Conservation (phyloP, 2,797 vertebrate genomes). For the Halcyon leucocephala region DNA sequence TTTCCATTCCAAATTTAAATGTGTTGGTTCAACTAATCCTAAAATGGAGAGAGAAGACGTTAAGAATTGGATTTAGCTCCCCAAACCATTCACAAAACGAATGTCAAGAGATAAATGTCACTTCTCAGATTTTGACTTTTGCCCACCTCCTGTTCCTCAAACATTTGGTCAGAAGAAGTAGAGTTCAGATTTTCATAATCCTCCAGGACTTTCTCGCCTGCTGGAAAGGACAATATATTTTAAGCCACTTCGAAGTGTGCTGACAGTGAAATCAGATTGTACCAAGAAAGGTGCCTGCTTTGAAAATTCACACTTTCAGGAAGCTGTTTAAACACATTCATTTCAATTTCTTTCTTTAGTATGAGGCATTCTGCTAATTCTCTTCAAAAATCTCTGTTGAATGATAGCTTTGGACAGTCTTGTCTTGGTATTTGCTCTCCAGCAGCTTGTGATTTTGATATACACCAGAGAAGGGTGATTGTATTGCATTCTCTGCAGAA, state of each 20-base stretch:
- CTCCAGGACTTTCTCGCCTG: background rate
- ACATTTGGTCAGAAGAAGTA: slow-evolving; percentile 42
- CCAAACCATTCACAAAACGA: background rate
- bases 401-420: background rate
- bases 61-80: background rate
- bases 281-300: background rate
- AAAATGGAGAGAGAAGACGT: slow-evolving; percentile 9
- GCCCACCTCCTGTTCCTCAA: slow-evolving; percentile 1
- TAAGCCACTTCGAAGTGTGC: slow-evolving; percentile 6
- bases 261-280: slow-evolving; percentile 10
- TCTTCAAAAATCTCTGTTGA: background rate
- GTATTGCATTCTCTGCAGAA: background rate
- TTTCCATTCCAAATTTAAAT: slow-evolving; percentile 21
- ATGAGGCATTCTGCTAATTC: background rate
- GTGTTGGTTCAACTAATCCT: background rate
- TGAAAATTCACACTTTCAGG: slow-evolving; percentile 27
- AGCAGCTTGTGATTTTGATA: background rate
- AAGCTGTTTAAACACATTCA: background rate
- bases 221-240: slow-evolving; percentile 26
- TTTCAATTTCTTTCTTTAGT: slow-evolving; percentile 13
- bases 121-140: slow-evolving; percentile 29
- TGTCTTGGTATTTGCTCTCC: fast-evolving
- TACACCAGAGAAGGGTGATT: background rate
- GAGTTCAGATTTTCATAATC: slow-evolving; percentile 28
- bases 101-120: slow-evolving; percentile 26